Evolutionary conservation across 2,113 vertebrate genomes (phyloP), one percentile per base, ranked within the genome.

Genomic region (Takifugu bimaculatus): DNA sequence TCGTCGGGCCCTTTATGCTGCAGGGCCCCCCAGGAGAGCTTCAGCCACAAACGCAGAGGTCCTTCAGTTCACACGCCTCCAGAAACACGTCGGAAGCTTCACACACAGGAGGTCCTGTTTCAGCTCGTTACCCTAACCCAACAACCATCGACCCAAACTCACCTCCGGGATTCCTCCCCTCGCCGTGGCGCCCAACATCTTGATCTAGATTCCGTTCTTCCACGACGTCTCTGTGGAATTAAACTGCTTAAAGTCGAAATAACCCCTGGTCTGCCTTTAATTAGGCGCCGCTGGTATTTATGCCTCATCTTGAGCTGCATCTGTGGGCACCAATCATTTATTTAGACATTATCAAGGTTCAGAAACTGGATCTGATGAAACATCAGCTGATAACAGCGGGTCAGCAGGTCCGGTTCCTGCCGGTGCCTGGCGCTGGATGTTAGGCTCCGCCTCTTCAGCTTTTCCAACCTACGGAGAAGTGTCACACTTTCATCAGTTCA

Each of bases 41-140:
- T 79, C 71, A 77, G 58, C 71, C 72, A 83, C 70, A 56, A 62
- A 65, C 74, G 50, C 75, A 78, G 72, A 79, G 70, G 64, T 79
- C 77, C 69, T 64, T 81, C 85, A 70, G 49, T 15, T 60, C 56
- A 50, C 43, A 55, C 47, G 7, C 50, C 20, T 39, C 57, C 76
- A 63, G 44, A 49, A 55, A 57, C 29, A 54, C 59, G 66, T 52
- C 64, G 57, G 51, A 62, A 68, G 27, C 26, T 58, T 20, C 20
- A 20, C 20, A 20, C 20, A 20, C 20, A 20, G 20, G 20, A 20
- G 20, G 20, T 20, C 20, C 20, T 20, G 20, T 20, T 20, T 20
- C 20, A 20, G 20, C 20, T 20, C 20, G 20, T 20, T 20, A 20
- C 20, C 20, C 20, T 20, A 20, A 20, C 20, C 20, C 20, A 20